Evolutionary conservation across 2,113 vertebrate genomes (phyloP).

Genomic region (Talpa occidentalis): DNA sequence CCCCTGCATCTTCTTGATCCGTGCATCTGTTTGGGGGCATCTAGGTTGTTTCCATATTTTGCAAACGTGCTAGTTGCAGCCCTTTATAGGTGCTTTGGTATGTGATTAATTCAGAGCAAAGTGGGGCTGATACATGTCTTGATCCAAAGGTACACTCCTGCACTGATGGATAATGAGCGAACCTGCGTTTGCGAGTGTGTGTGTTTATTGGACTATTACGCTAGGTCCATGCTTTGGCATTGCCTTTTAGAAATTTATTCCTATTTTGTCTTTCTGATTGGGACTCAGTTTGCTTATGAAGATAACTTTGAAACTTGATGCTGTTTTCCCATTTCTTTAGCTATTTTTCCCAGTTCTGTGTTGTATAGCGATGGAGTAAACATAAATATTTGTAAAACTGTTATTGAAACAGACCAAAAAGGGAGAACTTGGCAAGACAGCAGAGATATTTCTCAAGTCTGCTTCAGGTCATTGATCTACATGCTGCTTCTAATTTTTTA

Average conservation of each 20-base stretch:
- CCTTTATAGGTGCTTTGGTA: not conserved
- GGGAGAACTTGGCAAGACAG: not conserved
- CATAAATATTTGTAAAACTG: conserved; percentile 15
- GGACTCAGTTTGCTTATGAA: not conserved
- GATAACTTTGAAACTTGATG: conserved; percentile 4
- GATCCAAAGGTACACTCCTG: not conserved
- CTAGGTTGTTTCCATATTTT: no score
- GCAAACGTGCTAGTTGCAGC: not conserved
- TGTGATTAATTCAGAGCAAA: conserved; percentile 38
- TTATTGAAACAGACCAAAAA: not conserved
- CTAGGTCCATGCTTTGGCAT: not conserved
- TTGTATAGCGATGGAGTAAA: not conserved
- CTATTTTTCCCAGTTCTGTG: not conserved
- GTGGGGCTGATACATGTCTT: not conserved
- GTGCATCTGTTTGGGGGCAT: no score
- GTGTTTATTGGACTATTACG: not conserved
- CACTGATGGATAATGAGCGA: not conserved
- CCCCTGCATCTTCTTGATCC: no score
- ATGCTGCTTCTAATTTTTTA: not conserved
- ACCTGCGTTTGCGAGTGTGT: not conserved
- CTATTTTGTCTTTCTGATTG: not conserved
- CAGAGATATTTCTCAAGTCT: not conserved
- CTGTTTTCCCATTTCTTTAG: not conserved
- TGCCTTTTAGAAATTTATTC: not conserved
- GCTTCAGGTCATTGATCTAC: not conserved